A percentile compares a stretch with the other conserved stretches of the same genome.
phyloP scores from a whole-genome alignment of 2,888 invertebrate genomes.

The Quadroppia sp. region DNA sequence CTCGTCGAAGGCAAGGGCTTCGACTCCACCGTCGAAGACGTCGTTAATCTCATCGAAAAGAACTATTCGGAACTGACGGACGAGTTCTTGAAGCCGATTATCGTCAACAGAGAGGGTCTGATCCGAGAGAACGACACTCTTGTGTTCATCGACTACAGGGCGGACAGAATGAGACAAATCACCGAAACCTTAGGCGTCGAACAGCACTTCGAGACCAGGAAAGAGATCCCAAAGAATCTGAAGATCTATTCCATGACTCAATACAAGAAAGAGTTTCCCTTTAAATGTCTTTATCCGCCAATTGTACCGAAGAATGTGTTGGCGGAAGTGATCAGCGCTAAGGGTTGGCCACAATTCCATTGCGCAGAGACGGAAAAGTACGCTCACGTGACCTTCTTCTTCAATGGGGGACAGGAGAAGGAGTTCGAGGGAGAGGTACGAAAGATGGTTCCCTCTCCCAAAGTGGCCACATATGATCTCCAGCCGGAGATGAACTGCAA shows the following conservation, averaged over 20 bases:
- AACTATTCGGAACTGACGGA: conserved; percentile 54
- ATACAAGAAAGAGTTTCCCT: conserved; percentile 55
- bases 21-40: conserved; percentile 49
- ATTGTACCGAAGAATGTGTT: conserved; percentile 54
- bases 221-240: conserved; percentile 48
- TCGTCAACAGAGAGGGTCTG: conserved; percentile 50
- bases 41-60: conserved; percentile 47
- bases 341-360: conserved; percentile 53
- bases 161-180: conserved; percentile 56
- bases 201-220: conserved; percentile 49
- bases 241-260: conserved; percentile 54
- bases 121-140: conserved; percentile 54
- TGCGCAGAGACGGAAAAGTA: conserved; percentile 56
- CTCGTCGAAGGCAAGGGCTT: conserved; percentile 54
- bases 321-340: conserved; percentile 53
- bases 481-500: conserved; percentile 54
- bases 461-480: conserved; percentile 55
- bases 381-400: conserved; percentile 57
- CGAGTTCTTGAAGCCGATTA: conserved; percentile 55
- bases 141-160: conserved; percentile 55
- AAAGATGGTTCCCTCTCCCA: conserved; percentile 55
- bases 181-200: conserved; percentile 52
- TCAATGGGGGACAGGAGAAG: conserved; percentile 55
- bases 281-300: conserved; percentile 54
- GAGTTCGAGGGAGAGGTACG: conserved; percentile 54